Evolutionary conservation across 2,797 vertebrate species (phyloP).

Genomic region (Muraenolepis orangiensis): DNA sequence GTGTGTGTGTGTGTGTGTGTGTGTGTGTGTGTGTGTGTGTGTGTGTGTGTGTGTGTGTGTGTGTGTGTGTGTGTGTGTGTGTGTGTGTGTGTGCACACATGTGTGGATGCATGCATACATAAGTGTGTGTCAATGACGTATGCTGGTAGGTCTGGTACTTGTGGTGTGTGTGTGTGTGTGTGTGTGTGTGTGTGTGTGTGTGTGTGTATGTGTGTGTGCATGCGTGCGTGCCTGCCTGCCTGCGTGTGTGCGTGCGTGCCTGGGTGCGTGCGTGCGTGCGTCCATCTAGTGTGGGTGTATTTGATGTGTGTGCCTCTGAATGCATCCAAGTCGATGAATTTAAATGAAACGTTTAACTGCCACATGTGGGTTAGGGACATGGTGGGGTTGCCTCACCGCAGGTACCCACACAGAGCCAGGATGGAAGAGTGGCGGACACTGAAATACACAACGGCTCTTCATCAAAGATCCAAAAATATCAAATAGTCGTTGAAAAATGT

Average conservation of each 20-base stretch:
- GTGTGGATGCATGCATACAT: too few species aligned
- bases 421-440: constrained; percentile 15
- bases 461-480: neutral
- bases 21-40: neutral
- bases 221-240: constrained; percentile 11
- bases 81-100: neutral
- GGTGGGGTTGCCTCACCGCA: constrained; percentile 34
- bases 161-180: constrained; percentile 19
- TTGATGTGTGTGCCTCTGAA: constrained; percentile 24
- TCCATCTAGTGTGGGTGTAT: neutral
- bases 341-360: constrained; percentile 15
- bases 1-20: neutral
- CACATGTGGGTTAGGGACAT: constrained; percentile 38
- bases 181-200: too few species aligned
- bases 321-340: constrained; percentile 28
- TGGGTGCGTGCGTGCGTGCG: constrained; percentile 9
- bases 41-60: neutral
- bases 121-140: neutral
- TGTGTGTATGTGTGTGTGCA: constrained; percentile 18
- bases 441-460: constrained; percentile 1
- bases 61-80: constrained; percentile 1
- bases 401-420: constrained; percentile 22
- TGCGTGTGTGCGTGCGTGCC: constrained; percentile 3
- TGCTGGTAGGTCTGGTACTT: neutral
- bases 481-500: neutral